Evolutionary conservation across 2,797 vertebrate genomes (phyloP), one percentile per base, ranked within the genome.

Genomic region (Hozukius guyotensis): DNA sequence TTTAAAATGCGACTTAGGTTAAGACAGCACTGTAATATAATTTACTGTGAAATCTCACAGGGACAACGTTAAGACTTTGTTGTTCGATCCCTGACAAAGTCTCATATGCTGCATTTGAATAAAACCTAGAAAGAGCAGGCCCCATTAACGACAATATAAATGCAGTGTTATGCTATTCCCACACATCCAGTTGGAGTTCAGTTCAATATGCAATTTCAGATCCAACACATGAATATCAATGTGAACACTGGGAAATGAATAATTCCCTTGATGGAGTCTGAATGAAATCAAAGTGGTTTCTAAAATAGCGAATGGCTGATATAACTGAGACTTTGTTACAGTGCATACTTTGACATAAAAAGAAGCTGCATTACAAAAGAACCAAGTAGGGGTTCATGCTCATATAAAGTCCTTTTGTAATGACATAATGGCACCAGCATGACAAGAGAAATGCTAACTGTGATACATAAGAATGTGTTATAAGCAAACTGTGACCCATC

Each of bases 401-500:
- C 4, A 36, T 11, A 24, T 61, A 61, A 68, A 71, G 61, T 61
- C 20, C 42, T 49, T 57, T 31, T 74, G 24, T 78, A 31, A 78
- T 57, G 55, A 57, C 29, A 31, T 53, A 59, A 63, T 18, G 72
- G 59, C 6, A 66, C 22, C n/a, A 27, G 64, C 11, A 34, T 8
- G 18, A 72, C 5, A 46, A 72, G 12, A 57, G n/a, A 34, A 75
- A 67, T 3, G 27, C 36, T 78, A 75, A 70, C 68, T 55, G 14
- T 76, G 38, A 76, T 49, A 52, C 72, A 79, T 57, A 86, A 56
- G 63, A 88, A 85, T 70, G 72, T 72, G 64, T 69, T 62, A 59
- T n/a, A 72, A 74, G 67, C 72, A 86, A 87, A 89, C 46, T 68
- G 69, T 79, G 80, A 84, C 78, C 83, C 61, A 79, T 80, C 59